Evolutionary conservation across 2,888 invertebrate species (phyloP), one percentile per base, ranked within the genome.

Genomic region (Caenorhabditis doughertyi): DNA sequence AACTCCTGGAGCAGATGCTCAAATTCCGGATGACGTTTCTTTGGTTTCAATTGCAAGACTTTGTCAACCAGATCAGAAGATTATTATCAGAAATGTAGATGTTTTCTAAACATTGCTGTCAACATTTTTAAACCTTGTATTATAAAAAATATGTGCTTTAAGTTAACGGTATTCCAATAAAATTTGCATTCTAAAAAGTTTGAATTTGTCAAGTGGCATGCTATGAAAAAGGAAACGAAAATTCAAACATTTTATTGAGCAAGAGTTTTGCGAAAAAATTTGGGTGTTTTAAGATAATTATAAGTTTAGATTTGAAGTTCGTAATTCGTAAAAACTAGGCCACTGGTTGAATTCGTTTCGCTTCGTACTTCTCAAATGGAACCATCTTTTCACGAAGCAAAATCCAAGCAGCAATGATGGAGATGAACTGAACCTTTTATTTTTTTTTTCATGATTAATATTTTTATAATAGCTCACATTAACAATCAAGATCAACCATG

Each of bases 11-110:
- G 87, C 68, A 9, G 88, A 88, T 60, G 89, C 88, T 2, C 86
- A 87, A 64, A 88, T 90, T 47, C 89, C 90, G 0, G 79, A 79
- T 11, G 88, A 89, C 21, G 80, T 83, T n/a, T 80, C 72, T 16
- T 18, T 84, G 29, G 85, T 87, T 21, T 76, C 85, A 8, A 76
- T 90, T 47, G 87, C 88, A 27, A 72, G 81, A 25, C 70, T 89
- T 18, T 88, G 88, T 70, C 73, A 83, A 35, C 81, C 85, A 4
- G 77, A 81, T 32, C 89, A 90, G 68, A 88, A 87, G 71, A 87
- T 90, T 60, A 81, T 86, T 23, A 83, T 89, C n/a, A 68, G 87
- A 49, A 58, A 81, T 56, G 85, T 85, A 8, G 85, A 85, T 73
- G 70, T 79, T 21, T 68, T 83, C 16, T 83, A 56, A 44, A 32